Conservation (phyloP, 2,888 invertebrate species). For the Andrena chrysosceles region DNA sequence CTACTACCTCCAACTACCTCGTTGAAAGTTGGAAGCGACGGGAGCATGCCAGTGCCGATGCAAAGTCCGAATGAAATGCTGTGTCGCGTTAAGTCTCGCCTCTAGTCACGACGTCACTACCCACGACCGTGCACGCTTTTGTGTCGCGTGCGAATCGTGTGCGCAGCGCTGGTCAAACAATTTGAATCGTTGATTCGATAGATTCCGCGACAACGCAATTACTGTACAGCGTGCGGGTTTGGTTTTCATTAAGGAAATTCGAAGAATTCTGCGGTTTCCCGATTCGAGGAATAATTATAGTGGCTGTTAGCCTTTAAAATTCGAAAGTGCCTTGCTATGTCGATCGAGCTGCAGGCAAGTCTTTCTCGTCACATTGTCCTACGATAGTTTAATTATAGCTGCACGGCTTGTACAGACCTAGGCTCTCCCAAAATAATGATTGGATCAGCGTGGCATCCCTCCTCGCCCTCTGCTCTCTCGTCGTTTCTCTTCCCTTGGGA, state of each 20-base stretch:
- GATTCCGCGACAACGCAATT: slow-evolving; percentile 1
- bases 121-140: slow-evolving; percentile 41
- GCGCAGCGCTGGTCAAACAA: slow-evolving; percentile 34
- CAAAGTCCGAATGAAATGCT: slow-evolving; percentile 58
- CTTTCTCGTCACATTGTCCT: slow-evolving; percentile 74
- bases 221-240: not conserved
- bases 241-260: not conserved
- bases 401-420: slow-evolving; percentile 76
- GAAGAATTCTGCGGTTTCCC: not conserved
- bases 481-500: slow-evolving; percentile 68
- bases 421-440: slow-evolving; percentile 83
- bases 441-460: slow-evolving; percentile 78
- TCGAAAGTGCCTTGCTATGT: slow-evolving; percentile 61
- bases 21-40: slow-evolving; percentile 27
- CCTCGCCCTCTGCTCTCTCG: slow-evolving; percentile 54
- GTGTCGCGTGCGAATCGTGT: slow-evolving; percentile 50
- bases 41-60: slow-evolving; percentile 46
- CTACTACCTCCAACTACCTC: slow-evolving; percentile 13
- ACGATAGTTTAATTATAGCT: slow-evolving; percentile 83
- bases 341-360: slow-evolving; percentile 71
- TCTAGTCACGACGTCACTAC: slow-evolving; percentile 42
- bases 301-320: slow-evolving; percentile 10
- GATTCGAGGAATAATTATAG: not conserved
- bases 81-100: slow-evolving; percentile 47
- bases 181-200: not conserved